Evolutionary conservation across 1,140 invertebrate species (phyloP).

Genomic region (Dolichoris vasculosae): DNA sequence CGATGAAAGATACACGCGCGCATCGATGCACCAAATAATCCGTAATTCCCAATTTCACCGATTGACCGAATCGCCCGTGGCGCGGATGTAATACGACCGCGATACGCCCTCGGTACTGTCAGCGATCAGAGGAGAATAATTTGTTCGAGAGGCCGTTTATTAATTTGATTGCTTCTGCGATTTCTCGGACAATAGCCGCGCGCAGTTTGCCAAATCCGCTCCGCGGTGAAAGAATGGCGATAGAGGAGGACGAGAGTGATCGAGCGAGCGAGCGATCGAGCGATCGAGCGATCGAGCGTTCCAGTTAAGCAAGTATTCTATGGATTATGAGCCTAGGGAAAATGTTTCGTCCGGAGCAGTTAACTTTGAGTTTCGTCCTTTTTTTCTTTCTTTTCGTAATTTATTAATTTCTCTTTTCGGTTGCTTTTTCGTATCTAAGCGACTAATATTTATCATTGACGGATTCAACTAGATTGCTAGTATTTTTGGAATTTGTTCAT

Average conservation of each 20-base stretch:
- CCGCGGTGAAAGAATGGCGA: not conserved
- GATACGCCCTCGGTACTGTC: slow-evolving; percentile 56
- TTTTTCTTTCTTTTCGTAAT: no score
- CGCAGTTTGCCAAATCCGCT: not conserved
- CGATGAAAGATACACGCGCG: not conserved
- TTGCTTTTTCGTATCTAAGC: no score
- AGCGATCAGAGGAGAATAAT: slow-evolving; percentile 52
- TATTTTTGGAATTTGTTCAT: no score
- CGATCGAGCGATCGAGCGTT: not conserved
- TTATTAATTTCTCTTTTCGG: no score
- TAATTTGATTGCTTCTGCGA: slow-evolving; percentile 71
- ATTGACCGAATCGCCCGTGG: slow-evolving; percentile 71
- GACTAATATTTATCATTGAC: no score
- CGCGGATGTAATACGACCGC: slow-evolving; percentile 68
- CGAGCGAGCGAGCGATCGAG: not conserved
- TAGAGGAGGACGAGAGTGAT: no score
- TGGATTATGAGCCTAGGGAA: no score
- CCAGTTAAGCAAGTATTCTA: no score
- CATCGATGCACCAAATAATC: slow-evolving; percentile 61
- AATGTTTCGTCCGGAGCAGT: no score
- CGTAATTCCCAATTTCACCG: slow-evolving; percentile 74
- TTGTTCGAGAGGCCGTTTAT: slow-evolving; percentile 68
- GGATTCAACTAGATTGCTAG: no score
- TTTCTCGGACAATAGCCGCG: slow-evolving; percentile 32
- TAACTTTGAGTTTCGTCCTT: no score